Evolutionary conservation across 2,797 vertebrate species (phyloP).

Genomic region (Lateolabrax maculatus): DNA sequence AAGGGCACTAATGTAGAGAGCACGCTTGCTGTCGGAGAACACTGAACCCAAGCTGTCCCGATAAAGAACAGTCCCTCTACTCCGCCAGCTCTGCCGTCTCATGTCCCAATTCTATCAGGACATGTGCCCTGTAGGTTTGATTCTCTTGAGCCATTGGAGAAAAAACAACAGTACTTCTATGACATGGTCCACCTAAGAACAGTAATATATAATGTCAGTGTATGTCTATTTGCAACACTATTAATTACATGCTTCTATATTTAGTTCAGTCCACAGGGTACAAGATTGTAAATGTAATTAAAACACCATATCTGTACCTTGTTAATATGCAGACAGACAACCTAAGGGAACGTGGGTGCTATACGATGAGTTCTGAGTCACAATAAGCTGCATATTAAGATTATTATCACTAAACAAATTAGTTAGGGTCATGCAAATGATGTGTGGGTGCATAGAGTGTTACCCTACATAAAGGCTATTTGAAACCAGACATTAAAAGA

Average conservation of each 20-base stretch:
- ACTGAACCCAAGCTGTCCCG: conserved; percentile 8
- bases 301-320: conserved; percentile 59
- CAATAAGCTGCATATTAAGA: conserved; percentile 57
- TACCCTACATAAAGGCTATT: conserved; percentile 9
- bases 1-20: conserved; percentile 6
- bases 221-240: conserved; percentile 28
- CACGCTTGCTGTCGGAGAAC: conserved; percentile 12
- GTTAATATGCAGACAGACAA: conserved; percentile 65
- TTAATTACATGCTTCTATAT: conserved; percentile 64
- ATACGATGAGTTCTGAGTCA: conserved; percentile 42
- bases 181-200: background rate
- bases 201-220: conserved; percentile 24
- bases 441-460: background rate
- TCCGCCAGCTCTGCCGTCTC: background rate
- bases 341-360: conserved; percentile 37
- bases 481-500: conserved; percentile 12
- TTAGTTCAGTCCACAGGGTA: conserved; percentile 49
- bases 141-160: background rate
- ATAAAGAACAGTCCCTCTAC: background rate
- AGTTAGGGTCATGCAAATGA: conserved; percentile 41
- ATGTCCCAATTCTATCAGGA: no score
- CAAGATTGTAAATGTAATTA: conserved; percentile 66
- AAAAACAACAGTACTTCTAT: background rate
- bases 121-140: background rate
- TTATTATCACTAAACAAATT: conserved; percentile 44